Percentiles rank a stretch among this genome's conserved stretches.
phyloP scores from a whole-genome alignment of 1,140 invertebrate species.

The Antheraea pernyi region DNA sequence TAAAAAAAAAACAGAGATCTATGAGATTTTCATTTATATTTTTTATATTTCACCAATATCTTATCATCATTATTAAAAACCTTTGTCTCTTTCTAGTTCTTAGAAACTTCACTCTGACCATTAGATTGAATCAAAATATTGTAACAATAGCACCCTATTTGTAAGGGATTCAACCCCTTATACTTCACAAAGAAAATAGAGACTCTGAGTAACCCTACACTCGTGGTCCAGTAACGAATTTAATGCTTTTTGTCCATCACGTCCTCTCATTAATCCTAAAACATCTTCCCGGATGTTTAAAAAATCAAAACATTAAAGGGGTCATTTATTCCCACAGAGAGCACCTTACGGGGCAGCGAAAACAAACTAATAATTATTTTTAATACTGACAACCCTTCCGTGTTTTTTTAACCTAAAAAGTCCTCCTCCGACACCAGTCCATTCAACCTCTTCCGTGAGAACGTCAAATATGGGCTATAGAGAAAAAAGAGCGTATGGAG shows the following conservation, averaged over 20 bases:
- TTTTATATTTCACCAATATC: too few species aligned
- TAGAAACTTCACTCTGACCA: too few species aligned
- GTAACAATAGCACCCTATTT: neutral
- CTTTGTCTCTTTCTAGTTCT: too few species aligned
- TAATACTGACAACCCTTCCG: conserved; percentile 68
- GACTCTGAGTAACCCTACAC: conserved; percentile 7
- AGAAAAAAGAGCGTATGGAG: conserved; percentile 37
- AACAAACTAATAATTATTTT: conserved; percentile 63
- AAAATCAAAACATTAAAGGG: conserved; percentile 29
- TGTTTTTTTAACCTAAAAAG: conserved; percentile 43
- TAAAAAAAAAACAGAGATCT: too few species aligned
- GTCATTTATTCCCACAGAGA: conserved; percentile 40
- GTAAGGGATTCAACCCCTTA: neutral
- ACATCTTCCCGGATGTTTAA: conserved; percentile 35
- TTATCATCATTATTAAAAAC: too few species aligned
- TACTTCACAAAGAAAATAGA: neutral
- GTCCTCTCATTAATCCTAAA: conserved; percentile 27
- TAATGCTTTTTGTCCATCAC: conserved; percentile 25
- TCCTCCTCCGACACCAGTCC: conserved; percentile 35
- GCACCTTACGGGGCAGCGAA: conserved; percentile 55
- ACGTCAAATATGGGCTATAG: conserved; percentile 59
- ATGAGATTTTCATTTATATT: too few species aligned
- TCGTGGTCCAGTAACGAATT: conserved; percentile 10
- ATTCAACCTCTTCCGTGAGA: conserved; percentile 71
- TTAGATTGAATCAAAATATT: neutral